Evolutionary conservation across 1,140 invertebrate species (phyloP), one percentile per base, ranked within the genome.

Genomic region (Papilio polytes): DNA sequence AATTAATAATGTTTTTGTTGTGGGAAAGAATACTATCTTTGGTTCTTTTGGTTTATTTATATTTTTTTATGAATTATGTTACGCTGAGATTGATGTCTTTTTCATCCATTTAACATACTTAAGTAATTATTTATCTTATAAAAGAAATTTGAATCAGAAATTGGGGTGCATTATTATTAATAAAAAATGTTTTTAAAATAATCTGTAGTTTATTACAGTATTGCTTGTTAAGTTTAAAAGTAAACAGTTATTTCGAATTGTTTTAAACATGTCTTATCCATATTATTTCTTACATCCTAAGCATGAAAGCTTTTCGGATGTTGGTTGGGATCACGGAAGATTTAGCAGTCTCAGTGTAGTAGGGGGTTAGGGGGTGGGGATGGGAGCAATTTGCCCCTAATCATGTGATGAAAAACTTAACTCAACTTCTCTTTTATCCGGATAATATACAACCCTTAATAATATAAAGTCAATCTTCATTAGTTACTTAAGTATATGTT

Each of bases 361-460:
- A 82, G 56, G 80, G 81, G 81, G 10, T 66, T 12, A 2, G 20
- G 80, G 26, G 51, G 78, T 70, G 20, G 56, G 41, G 76, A 46
- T 46, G 82, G 83, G 86, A 83, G 87, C 81, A 89, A 91, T 88
- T 91, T 88, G 79, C 86, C 81, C 86, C 84, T 91, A 91, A 92
- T 92, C 89, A 92, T 87, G 91, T 91, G 88, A 92, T 92, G 89
- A 91, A 89, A 90, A 92, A 92, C 87, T 92, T 91, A 86, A 82
- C 85, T 79, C 83, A 84, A 83, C 81, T 85, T 81, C 74, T 80
- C n/a, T 74, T 74, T 51, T 74, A 74, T 73, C 72, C 72, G 46
- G 73, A 46, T 74, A 74, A 74, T 51, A 46, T 74, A 46, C 46
- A 13, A 74, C 20, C 73, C 51, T 74, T 74, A 74, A 51, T 74